Percentiles rank a stretch among this genome's conserved stretches.
These are phyloP conservation scores for Montipora cactus DNA, from an alignment of 64 coral and sea anemone genomes.

Conservation along the genomic window DNA sequence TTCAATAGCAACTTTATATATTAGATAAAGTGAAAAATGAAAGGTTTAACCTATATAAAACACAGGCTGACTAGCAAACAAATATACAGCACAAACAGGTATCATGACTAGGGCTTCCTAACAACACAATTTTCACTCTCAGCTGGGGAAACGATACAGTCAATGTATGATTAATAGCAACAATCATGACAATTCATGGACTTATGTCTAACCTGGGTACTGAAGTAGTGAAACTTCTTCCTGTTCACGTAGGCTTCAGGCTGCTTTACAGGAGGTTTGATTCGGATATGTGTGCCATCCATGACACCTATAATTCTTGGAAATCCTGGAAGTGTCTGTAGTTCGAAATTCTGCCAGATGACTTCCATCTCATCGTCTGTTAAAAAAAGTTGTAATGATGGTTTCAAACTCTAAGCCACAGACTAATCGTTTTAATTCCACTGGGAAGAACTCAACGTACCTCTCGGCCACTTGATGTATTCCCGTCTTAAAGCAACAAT, in stretches of 20 bases:
- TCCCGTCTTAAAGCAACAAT: too few relatives aligned
- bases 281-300: background rate
- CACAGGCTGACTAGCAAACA: too few relatives aligned
- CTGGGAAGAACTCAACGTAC: background rate
- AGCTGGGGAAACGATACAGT: background rate
- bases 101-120: background rate
- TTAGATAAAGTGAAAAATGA: too few relatives aligned
- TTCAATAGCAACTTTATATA: too few relatives aligned
- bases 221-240: too few relatives aligned
- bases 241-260: too few relatives aligned
- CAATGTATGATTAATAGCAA: background rate
- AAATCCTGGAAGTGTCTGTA: background rate
- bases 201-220: too few relatives aligned
- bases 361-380: too few relatives aligned
- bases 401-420: background rate
- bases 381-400: background rate
- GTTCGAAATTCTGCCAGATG: background rate
- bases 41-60: too few relatives aligned
- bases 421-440: background rate
- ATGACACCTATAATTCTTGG: background rate
- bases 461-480: too few relatives aligned
- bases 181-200: background rate
- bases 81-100: too few relatives aligned
- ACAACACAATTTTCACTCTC: background rate
- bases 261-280: background rate